A percentile compares a stretch with the other conserved stretches of the same genome.
Conservation (phyloP, 2,888 invertebrate genomes). For the Protonemura montana region DNA sequence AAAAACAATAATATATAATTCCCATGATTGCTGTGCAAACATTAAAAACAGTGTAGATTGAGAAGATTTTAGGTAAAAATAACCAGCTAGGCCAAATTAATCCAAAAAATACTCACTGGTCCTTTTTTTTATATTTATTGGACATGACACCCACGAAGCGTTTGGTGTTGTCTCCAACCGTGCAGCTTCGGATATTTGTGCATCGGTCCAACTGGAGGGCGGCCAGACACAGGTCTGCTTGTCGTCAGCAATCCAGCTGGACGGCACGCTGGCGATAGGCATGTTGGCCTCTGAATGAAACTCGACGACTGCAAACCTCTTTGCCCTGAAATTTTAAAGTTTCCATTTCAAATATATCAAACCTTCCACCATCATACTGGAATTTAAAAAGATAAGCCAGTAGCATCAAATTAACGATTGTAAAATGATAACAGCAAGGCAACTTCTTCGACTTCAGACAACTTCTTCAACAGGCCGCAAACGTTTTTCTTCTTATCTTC, state of each 20-base stretch:
- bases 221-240: neutral
- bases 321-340: neutral
- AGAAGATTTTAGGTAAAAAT: neutral
- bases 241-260: neutral
- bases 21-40: neutral
- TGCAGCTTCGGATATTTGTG: neutral
- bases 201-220: neutral
- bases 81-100: neutral
- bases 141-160: neutral
- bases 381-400: neutral
- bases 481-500: neutral
- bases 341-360: neutral
- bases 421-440: neutral
- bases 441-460: too few relatives aligned
- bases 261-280: neutral
- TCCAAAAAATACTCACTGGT: neutral
- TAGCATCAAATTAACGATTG: neutral
- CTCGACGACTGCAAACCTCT: neutral
- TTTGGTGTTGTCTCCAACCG: neutral
- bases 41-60: neutral
- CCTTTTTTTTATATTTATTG: neutral
- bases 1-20: neutral
- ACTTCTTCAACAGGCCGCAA: too few relatives aligned
- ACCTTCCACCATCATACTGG: neutral
- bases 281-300: neutral